phyloP scores from a whole-genome alignment of 2,113 vertebrate genomes.

The Muscicapa adusta region DNA sequence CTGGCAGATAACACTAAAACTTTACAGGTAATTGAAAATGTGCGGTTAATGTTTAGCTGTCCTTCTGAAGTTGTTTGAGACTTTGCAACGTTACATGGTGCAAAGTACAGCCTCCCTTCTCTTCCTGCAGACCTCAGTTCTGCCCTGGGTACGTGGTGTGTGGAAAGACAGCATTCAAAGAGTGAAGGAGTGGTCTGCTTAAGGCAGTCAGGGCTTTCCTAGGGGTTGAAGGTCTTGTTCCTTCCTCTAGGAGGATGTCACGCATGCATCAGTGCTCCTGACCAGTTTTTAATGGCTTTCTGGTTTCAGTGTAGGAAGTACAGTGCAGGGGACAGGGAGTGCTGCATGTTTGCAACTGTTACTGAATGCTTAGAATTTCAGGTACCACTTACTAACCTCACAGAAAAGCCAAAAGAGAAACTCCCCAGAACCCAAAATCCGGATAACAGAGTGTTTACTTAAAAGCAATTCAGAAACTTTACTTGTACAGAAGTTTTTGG shows the following conservation, averaged over 20 bases:
- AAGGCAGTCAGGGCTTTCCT: background rate
- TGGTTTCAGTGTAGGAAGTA: background rate
- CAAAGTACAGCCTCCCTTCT: background rate
- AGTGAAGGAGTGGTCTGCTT: background rate
- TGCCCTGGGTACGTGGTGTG: background rate
- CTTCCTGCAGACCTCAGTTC: background rate
- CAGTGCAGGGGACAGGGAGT: background rate
- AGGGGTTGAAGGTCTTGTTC: background rate
- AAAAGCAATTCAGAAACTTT: background rate
- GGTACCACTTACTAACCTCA: background rate
- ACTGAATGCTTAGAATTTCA: background rate
- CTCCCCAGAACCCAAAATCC: background rate
- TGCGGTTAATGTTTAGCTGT: slow-evolving; percentile 2
- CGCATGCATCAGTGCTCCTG: accelerated
- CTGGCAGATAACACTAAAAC: background rate
- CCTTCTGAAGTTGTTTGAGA: background rate
- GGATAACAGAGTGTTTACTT: background rate
- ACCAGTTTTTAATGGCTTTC: background rate
- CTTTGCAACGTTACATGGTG: background rate
- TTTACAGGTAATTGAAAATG: background rate
- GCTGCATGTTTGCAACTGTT: background rate
- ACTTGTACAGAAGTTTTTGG: background rate
- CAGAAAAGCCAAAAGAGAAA: background rate
- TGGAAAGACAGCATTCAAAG: background rate
- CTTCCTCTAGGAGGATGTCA: background rate